Conservation (phyloP, 2,797 vertebrate genomes). For the Florisuga fusca region DNA sequence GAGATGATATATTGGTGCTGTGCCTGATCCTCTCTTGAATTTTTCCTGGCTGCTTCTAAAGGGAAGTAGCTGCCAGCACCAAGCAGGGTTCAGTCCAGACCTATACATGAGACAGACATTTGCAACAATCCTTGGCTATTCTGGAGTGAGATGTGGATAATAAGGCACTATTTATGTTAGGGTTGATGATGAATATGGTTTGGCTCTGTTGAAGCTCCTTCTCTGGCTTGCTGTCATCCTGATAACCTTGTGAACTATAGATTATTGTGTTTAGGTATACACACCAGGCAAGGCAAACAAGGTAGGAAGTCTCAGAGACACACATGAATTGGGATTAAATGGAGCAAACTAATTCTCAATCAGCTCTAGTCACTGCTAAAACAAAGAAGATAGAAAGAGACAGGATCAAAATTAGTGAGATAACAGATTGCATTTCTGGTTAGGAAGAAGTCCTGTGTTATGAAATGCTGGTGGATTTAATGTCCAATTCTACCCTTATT, state of each 20-base stretch:
- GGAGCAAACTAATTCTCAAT: slow-evolving; percentile 54
- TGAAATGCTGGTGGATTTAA: slow-evolving; percentile 14
- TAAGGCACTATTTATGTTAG: background rate
- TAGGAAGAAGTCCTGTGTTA: background rate
- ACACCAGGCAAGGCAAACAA: background rate
- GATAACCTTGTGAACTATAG: background rate
- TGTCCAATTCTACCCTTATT: background rate
- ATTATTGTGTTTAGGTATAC: background rate
- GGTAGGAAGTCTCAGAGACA: slow-evolving; percentile 6
- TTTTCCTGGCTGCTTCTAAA: background rate
- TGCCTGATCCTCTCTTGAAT: background rate
- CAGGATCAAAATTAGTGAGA: slow-evolving; percentile 26
- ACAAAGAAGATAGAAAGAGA: slow-evolving; percentile 34
- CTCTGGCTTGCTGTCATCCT: background rate
- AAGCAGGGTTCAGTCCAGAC: background rate
- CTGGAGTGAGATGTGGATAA: background rate
- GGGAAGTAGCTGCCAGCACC: background rate
- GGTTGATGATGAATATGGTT: background rate
- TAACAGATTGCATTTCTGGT: slow-evolving; percentile 31
- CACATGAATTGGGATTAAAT: slow-evolving; percentile 58
- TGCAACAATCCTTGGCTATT: background rate
- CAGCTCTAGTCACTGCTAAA: slow-evolving; percentile 30
- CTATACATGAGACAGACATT: background rate
- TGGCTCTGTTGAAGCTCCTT: background rate
- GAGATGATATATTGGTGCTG: background rate